These are phyloP conservation scores for Champsocephalus gunnari DNA, from an alignment of 2,797 vertebrate genomes.

Conservation along the genomic window DNA sequence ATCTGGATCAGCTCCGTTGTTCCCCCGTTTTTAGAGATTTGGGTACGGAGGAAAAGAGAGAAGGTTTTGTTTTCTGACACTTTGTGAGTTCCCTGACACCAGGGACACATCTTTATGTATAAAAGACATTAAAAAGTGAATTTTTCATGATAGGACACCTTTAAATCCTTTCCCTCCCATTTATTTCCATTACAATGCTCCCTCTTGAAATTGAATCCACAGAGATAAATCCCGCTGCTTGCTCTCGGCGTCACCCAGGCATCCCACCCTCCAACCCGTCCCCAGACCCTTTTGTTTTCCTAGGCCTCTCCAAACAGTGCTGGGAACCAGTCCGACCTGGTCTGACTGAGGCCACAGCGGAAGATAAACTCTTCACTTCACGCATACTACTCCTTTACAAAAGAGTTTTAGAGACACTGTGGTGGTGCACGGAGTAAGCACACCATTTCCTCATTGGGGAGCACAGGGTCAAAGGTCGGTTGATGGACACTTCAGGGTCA, in stretches of 20 bases:
- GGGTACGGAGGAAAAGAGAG: too few species aligned
- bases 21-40: too few species aligned
- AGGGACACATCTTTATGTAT: too few species aligned
- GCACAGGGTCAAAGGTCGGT: constrained; percentile 68
- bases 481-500: constrained; percentile 56
- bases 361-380: constrained; percentile 83
- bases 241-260: constrained; percentile 25
- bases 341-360: constrained; percentile 76
- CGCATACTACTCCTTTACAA: constrained; percentile 82
- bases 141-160: too few species aligned
- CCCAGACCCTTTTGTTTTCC: constrained; percentile 71
- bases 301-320: constrained; percentile 76
- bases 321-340: constrained; percentile 81
- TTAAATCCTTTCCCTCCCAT: neutral
- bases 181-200: neutral
- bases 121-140: too few species aligned
- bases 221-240: constrained; percentile 20
- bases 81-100: too few species aligned
- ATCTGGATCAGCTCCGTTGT: too few species aligned
- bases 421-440: constrained; percentile 57
- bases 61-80: neutral
- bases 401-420: constrained; percentile 59
- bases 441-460: constrained; percentile 69
- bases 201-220: neutral
- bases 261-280: constrained; percentile 56